A percentile compares a stretch with the other conserved stretches of the same genome.
phyloP scores from a whole-genome alignment of 2,888 invertebrate genomes.

The Hydroisotoma schaefferi region DNA sequence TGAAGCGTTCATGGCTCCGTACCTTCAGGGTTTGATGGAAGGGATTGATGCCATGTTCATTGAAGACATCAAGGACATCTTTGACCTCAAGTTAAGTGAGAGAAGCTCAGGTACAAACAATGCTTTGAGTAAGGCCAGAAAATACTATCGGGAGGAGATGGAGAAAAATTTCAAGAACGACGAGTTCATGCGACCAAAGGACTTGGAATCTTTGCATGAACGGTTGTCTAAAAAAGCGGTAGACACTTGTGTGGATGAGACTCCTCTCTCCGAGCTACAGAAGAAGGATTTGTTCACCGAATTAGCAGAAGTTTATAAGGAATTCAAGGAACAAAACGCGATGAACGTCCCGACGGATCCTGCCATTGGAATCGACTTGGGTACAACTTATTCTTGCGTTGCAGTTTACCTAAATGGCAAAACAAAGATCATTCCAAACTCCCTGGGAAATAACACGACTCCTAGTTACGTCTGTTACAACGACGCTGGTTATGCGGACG shows the following conservation, averaged over 20 bases:
- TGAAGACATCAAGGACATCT: conserved; percentile 17
- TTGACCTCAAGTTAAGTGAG: conserved; percentile 11
- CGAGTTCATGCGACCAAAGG: conserved; percentile 18
- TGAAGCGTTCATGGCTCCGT: conserved; percentile 13
- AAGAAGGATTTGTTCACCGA: conserved; percentile 6
- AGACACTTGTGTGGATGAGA: neutral
- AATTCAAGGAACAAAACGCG: conserved; percentile 13
- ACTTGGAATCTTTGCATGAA: conserved; percentile 15
- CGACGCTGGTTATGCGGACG: neutral
- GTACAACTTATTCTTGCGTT: conserved; percentile 37
- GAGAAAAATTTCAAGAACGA: conserved; percentile 20
- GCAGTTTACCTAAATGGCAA: conserved; percentile 28
- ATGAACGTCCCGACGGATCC: conserved; percentile 21
- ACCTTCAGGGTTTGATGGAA: neutral
- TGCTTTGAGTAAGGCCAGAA: conserved; percentile 15
- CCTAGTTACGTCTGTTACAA: conserved; percentile 13
- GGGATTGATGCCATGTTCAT: conserved; percentile 12
- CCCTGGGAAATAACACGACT: conserved; percentile 15
- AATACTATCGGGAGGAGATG: conserved; percentile 31
- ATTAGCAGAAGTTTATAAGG: conserved; percentile 5
- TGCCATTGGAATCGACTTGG: conserved; percentile 37
- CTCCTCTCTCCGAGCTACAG: conserved; percentile 14
- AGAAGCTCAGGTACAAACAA: conserved; percentile 6
- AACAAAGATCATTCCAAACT: conserved; percentile 30
- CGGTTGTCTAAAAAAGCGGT: conserved; percentile 4